Evolutionary conservation across 2,797 vertebrate species (phyloP), one percentile per base, ranked within the genome.

Genomic region (Buphagus erythrorhynchus): DNA sequence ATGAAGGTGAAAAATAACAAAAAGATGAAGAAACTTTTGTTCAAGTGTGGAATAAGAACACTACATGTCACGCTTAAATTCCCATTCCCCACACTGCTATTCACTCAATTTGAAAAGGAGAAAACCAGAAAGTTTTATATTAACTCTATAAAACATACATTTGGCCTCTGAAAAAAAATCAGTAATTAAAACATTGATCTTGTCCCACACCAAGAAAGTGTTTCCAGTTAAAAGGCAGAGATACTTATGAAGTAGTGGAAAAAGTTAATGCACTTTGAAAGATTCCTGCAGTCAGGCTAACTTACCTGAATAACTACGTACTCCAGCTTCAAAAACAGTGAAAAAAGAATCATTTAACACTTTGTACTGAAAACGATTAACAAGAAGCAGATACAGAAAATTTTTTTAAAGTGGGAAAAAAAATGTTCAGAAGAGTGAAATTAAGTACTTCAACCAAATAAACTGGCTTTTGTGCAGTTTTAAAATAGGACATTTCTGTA

Each of bases 1-100:
- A 95, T 96, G 96, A 97, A 97, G 46, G 54, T 81, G 76, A 95
- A 90, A 96, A 95, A 57, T 40, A 81, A 91, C 40, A 92, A 87
- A 88, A 88, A 86, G 26, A 94, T 86, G 72, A 94, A 63, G 28
- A 72, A 89, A 48, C 72, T 86, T 86, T 17, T 92, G 65, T 74
- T 63, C 58, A 88, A 83, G 75, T 78, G 78, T 66, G 62, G 81
- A 91, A 82, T 73, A 93, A 87, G 80, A 77, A 68, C 38, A 46
- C 35, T 25, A 67, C 13, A 46, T 26, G 28, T 71, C 77, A 74
- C 5, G 4, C 59, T 90, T 54, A 75, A 82, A 31, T 52, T 58
- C 10, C 36, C 5, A 55, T 66, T 36, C 55, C 18, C 29, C 45
- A 63, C 17, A 74, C 61, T 35, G 22, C 75, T 80, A 54, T 49